These are phyloP conservation scores for Apis cerana DNA, from an alignment of 1,140 invertebrate genomes.

Conservation along the genomic window DNA sequence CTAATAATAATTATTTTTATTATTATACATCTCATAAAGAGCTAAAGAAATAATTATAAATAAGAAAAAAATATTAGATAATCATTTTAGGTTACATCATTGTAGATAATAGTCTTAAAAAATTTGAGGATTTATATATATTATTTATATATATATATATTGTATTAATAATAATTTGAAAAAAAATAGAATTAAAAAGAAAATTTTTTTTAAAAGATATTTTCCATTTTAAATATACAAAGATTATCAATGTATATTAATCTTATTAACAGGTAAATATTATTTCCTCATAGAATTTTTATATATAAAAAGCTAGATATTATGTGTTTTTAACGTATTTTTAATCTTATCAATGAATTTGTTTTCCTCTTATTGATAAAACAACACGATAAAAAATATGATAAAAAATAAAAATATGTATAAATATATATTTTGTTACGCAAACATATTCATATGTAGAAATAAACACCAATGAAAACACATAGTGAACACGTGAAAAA, in stretches of 20 bases:
- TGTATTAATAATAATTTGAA: too few relatives aligned
- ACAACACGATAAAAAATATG: neutral
- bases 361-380: neutral
- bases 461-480: neutral
- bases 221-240: neutral
- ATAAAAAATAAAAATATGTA: neutral
- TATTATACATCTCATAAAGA: neutral
- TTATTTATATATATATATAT: too few relatives aligned
- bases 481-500: neutral
- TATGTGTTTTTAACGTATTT: neutral
- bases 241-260: neutral
- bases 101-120: neutral
- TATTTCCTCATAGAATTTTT: neutral
- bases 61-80: neutral
- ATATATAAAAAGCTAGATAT: neutral
- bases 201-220: neutral
- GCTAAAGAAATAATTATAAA: neutral
- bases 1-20: neutral
- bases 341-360: neutral
- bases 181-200: too few relatives aligned
- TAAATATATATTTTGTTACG: neutral
- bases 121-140: too few relatives aligned
- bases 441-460: neutral
- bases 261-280: neutral
- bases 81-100: neutral